A percentile compares a stretch with the other conserved stretches of the same genome.
These are phyloP conservation scores for Ctena decussata DNA, from an alignment of 2,888 invertebrate genomes.

Conservation along the genomic window DNA sequence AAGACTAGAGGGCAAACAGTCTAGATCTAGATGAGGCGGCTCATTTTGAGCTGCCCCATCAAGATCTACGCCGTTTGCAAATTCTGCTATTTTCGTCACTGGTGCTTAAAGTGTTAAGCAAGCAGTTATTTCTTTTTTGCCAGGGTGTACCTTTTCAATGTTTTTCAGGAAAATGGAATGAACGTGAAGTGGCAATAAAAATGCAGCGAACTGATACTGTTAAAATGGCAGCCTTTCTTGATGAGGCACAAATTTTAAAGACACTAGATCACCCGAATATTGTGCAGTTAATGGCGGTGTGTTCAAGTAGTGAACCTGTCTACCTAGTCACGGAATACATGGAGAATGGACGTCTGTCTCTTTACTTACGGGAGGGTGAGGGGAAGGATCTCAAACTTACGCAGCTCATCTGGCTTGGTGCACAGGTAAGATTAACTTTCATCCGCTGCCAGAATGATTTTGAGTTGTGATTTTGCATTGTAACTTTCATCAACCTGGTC, in stretches of 20 bases:
- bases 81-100: no score
- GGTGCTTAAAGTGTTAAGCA: no score
- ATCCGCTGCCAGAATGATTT: no score
- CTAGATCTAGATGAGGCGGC: no score
- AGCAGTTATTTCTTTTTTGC: no score
- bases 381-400: constrained; percentile 92
- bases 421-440: constrained; percentile 90
- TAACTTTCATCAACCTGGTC: no score
- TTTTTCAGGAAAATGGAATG: constrained; percentile 93
- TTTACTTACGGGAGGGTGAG: constrained; percentile 91
- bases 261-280: constrained; percentile 89
- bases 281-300: constrained; percentile 97
- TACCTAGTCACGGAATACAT: constrained; percentile 97
- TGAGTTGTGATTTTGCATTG: no score
- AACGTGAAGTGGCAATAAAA: constrained; percentile 99
- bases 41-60: no score
- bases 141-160: no score
- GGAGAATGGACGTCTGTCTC: constrained; percentile 97
- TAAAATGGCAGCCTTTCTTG: constrained; percentile 98
- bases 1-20: no score
- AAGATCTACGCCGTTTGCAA: no score
- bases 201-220: constrained; percentile 96
- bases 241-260: constrained; percentile 90
- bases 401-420: constrained; percentile 95
- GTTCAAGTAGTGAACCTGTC: constrained; percentile 94